These are phyloP conservation scores for Ornithoptera alexandrae DNA, from an alignment of 2,888 invertebrate species.

Conservation along the genomic window DNA sequence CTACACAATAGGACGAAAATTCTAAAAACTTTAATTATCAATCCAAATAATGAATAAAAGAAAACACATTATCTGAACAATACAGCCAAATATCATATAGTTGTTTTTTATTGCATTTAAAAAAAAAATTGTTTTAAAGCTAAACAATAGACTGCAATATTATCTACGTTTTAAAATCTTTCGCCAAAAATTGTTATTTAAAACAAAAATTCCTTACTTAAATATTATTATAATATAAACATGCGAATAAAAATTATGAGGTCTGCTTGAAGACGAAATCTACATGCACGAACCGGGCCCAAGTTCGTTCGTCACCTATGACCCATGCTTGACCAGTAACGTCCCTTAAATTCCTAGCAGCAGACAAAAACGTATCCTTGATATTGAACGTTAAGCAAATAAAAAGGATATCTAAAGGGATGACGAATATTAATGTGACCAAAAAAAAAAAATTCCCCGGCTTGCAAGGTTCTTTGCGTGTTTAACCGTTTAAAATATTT, in stretches of 20 bases:
- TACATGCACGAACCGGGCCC: slow-evolving; percentile 53
- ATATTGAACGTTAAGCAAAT: slow-evolving; percentile 34
- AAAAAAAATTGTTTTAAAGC: neutral
- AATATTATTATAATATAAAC: slow-evolving; percentile 1
- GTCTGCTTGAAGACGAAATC: neutral
- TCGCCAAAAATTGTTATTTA: neutral
- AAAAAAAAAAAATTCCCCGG: neutral
- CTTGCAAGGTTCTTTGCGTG: slow-evolving; percentile 3
- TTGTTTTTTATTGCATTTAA: neutral
- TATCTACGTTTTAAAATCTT: neutral
- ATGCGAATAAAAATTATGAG: slow-evolving; percentile 15
- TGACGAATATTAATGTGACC: neutral
- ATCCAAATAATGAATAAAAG: slow-evolving; percentile 11
- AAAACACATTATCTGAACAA: slow-evolving; percentile 16
- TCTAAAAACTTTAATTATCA: slow-evolving; percentile 22
- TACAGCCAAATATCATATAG: slow-evolving; percentile 7
- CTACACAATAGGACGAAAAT: slow-evolving; percentile 20
- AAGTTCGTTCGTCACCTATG: slow-evolving; percentile 76
- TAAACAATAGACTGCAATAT: slow-evolving; percentile 1
- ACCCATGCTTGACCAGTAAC: slow-evolving; percentile 68
- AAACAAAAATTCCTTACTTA: neutral
- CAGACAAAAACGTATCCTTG: slow-evolving; percentile 35
- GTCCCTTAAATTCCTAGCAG: slow-evolving; percentile 32
- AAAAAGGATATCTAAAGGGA: slow-evolving; percentile 8
- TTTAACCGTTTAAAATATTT: neutral